Percentiles rank a stretch among this genome's conserved stretches.
phyloP scores from a whole-genome alignment of 1,140 invertebrate genomes.

The Contarinia nasturtii region DNA sequence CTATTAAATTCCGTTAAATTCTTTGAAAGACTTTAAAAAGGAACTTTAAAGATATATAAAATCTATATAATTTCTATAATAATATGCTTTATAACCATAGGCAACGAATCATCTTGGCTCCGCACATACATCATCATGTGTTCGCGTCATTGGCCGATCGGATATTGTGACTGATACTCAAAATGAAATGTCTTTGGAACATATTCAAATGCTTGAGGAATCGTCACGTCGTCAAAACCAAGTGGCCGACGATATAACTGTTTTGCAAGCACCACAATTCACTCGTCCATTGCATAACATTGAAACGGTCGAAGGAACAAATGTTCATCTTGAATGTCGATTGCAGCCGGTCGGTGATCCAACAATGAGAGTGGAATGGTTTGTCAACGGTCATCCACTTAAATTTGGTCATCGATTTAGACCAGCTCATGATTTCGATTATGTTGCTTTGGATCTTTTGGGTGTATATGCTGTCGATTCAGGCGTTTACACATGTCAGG shows the following conservation, averaged over 20 bases:
- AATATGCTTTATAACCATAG: no score
- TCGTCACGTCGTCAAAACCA: constrained; percentile 49
- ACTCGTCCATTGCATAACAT: constrained; percentile 75
- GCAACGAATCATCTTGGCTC: constrained; percentile 77
- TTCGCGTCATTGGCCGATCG: constrained; percentile 64
- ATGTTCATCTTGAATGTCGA: constrained; percentile 82
- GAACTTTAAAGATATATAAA: no score
- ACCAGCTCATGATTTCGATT: constrained; percentile 94
- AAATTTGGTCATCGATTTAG: constrained; percentile 84
- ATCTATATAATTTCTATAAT: no score
- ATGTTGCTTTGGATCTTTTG: constrained; percentile 86
- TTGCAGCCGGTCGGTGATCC: constrained; percentile 87
- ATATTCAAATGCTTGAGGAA: constrained; percentile 88
- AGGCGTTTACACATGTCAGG: constrained; percentile 87
- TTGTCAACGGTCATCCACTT: constrained; percentile 77
- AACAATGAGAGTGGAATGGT: constrained; percentile 93
- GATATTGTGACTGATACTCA: constrained; percentile 84
- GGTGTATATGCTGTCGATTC: constrained; percentile 94
- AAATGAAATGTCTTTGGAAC: constrained; percentile 84
- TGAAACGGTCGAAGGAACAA: constrained; percentile 78
- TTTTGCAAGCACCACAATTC: constrained; percentile 70
- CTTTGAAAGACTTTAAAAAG: no score
- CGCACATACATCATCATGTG: constrained; percentile 76
- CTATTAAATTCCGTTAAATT: no score
- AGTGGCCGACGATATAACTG: constrained; percentile 52